phyloP scores from a whole-genome alignment of 2,113 vertebrate genomes.

The Hippocampus guttulatus region DNA sequence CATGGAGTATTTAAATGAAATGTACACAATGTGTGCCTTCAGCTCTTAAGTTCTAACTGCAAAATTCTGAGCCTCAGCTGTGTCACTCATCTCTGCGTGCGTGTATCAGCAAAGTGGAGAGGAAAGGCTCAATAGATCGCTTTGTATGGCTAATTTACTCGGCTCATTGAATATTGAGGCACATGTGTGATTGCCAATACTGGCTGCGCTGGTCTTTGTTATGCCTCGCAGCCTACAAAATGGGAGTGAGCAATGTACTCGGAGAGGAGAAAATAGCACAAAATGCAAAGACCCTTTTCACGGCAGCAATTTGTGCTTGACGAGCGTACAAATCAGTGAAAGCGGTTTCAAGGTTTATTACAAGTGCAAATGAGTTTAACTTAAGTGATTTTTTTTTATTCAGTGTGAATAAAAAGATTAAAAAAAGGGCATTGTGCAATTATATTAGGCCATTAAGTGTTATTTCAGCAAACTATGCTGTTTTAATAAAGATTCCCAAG shows the following conservation, averaged over 20 bases:
- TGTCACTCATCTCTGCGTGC: conserved; percentile 33
- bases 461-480: neutral
- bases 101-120: conserved; percentile 52
- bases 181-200: conserved; percentile 70
- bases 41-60: neutral
- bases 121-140: conserved; percentile 66
- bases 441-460: neutral
- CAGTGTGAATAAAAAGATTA: neutral
- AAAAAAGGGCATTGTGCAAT: neutral
- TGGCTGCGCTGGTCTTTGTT: conserved; percentile 59
- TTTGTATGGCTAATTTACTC: conserved; percentile 70
- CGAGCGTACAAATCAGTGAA: conserved; percentile 4
- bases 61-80: conserved; percentile 27
- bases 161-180: conserved; percentile 75
- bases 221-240: conserved; percentile 59
- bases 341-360: conserved; percentile 2
- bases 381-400: neutral
- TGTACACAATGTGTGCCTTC: neutral
- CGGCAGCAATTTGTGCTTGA: conserved; percentile 21
- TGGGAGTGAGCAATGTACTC: conserved; percentile 33
- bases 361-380: neutral
- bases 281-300: conserved; percentile 19
- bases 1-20: neutral
- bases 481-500: neutral
- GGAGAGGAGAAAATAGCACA: neutral